phyloP scores from a whole-genome alignment of 2,113 vertebrate genomes.

The Ibidorhyncha struthersii region DNA sequence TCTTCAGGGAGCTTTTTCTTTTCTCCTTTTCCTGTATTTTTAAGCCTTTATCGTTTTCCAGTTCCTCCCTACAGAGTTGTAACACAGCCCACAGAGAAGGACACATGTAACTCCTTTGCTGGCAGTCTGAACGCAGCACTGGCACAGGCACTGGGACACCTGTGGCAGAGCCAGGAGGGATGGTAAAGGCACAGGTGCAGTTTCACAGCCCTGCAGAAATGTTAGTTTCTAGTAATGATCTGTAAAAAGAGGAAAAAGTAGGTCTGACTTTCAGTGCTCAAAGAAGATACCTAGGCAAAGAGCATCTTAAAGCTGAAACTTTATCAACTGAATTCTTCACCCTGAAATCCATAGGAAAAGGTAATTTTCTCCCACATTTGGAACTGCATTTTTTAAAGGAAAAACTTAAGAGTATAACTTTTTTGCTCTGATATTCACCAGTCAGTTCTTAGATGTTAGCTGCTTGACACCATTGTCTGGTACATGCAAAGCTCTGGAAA shows the following conservation, averaged over 20 bases:
- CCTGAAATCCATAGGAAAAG: background rate
- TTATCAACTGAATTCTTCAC: background rate
- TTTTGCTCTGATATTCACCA: background rate
- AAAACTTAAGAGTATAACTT: background rate
- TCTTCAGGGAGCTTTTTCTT: background rate
- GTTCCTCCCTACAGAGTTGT: background rate
- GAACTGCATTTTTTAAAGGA: background rate
- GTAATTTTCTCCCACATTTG: background rate
- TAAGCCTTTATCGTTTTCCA: background rate
- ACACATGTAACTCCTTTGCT: background rate
- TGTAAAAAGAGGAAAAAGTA: background rate
- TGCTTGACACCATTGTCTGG: background rate
- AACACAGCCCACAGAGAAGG: background rate
- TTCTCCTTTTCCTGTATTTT: background rate
- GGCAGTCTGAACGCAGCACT: background rate
- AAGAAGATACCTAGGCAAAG: background rate
- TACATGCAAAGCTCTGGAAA: background rate
- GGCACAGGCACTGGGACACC: background rate
- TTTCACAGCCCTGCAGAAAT: background rate
- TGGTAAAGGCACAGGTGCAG: background rate
- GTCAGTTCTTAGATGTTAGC: background rate
- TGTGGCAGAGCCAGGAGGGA: background rate
- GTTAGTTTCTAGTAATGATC: background rate
- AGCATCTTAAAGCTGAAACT: background rate
- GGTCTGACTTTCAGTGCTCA: background rate